Percentiles rank a stretch among this genome's conserved stretches.
Conservation (phyloP, 2,113 vertebrate genomes). For the Danionella cerebrum region DNA sequence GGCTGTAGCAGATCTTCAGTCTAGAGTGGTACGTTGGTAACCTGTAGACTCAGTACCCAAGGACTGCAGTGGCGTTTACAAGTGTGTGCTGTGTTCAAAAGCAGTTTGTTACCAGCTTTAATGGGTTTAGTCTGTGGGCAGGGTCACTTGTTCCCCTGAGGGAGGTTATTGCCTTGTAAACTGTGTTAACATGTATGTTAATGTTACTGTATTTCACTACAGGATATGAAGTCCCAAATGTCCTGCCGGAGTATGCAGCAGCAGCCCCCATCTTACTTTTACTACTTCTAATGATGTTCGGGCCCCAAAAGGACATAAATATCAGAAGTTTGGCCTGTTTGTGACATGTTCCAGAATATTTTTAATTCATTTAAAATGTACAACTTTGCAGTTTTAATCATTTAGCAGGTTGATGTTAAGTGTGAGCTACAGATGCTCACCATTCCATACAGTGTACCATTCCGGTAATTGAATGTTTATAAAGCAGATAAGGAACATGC, state of each 20-base stretch:
- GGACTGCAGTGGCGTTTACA: background rate
- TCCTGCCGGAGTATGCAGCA: background rate
- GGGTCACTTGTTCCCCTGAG: conserved; percentile 36
- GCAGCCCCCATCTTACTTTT: background rate
- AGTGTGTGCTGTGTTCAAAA: conserved; percentile 10
- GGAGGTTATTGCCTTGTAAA: conserved; percentile 47
- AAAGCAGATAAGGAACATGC: background rate
- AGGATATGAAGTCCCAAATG: conserved; percentile 27
- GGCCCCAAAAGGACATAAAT: background rate
- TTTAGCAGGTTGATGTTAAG: background rate
- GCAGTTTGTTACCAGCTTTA: conserved; percentile 23
- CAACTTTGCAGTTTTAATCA: background rate
- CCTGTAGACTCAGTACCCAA: background rate
- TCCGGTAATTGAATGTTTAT: conserved; percentile 1
- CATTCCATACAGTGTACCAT: background rate
- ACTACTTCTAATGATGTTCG: background rate
- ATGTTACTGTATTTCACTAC: conserved; percentile 30
- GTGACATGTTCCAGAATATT: too few relatives aligned
- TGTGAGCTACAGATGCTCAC: background rate
- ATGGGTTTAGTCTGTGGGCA: conserved; percentile 40
- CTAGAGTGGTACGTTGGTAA: background rate
- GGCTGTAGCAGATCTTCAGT: background rate
- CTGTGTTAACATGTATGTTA: conserved; percentile 43
- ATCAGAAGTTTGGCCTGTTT: background rate
- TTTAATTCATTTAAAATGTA: too few relatives aligned